phyloP scores from a whole-genome alignment of 2,888 invertebrate species.

The Agrilus biguttatus region DNA sequence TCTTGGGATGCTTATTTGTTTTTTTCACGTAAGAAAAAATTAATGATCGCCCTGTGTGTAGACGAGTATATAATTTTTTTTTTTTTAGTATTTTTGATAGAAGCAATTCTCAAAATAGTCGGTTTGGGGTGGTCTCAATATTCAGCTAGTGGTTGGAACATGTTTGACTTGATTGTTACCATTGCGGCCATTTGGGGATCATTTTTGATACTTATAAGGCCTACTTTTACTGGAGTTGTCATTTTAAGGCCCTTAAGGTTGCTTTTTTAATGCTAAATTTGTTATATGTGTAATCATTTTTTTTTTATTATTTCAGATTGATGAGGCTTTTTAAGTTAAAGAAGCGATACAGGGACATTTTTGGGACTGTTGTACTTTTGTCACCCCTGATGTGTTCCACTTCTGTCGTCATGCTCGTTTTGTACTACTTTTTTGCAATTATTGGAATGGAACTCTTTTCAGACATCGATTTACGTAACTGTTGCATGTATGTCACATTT shows the following conservation, averaged over 20 bases:
- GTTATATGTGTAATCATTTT: neutral
- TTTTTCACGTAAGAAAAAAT: slow-evolving; percentile 41
- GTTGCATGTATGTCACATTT: slow-evolving; percentile 55
- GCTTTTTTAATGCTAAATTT: slow-evolving; percentile 11
- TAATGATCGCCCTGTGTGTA: neutral
- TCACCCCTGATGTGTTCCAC: slow-evolving; percentile 75
- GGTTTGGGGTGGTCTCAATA: slow-evolving; percentile 58
- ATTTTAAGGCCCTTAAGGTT: slow-evolving; percentile 54
- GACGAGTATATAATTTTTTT: neutral
- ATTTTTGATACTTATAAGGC: slow-evolving; percentile 48
- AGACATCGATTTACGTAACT: slow-evolving; percentile 58
- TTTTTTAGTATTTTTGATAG: slow-evolving; percentile 58
- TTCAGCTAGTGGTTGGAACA: slow-evolving; percentile 73
- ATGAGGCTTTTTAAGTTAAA: slow-evolving; percentile 64
- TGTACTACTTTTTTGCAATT: slow-evolving; percentile 82
- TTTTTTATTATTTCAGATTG: slow-evolving; percentile 32
- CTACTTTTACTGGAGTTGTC: slow-evolving; percentile 56
- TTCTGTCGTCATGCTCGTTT: slow-evolving; percentile 64
- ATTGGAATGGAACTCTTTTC: slow-evolving; percentile 82
- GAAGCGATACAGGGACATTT: slow-evolving; percentile 68
- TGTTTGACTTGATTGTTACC: slow-evolving; percentile 61
- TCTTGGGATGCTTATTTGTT: slow-evolving; percentile 67
- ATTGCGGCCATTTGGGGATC: slow-evolving; percentile 53
- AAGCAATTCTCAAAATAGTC: slow-evolving; percentile 57
- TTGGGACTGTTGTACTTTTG: slow-evolving; percentile 67